A percentile compares a stretch with the other conserved stretches of the same genome.
Evolutionary conservation across 2,113 vertebrate species (phyloP).

Genomic region (Silurus asotus): DNA sequence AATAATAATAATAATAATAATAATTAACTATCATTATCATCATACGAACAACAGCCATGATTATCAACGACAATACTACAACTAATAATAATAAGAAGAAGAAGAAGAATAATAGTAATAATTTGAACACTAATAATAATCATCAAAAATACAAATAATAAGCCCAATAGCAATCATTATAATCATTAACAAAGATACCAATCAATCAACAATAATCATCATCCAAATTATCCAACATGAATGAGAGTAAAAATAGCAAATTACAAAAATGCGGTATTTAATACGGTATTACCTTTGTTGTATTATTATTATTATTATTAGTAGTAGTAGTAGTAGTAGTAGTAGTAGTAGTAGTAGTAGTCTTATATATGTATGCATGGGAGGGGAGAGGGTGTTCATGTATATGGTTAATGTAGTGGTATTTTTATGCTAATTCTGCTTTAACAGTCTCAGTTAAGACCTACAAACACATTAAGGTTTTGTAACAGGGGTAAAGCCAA

Average conservation of each 20-base stretch:
- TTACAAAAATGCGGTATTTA: background rate
- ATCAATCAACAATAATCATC: background rate
- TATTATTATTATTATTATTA: background rate
- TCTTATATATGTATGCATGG: background rate
- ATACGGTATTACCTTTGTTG: background rate
- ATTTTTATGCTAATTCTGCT: background rate
- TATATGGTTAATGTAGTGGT: background rate
- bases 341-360: background rate
- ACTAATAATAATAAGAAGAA: background rate
- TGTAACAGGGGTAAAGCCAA: background rate
- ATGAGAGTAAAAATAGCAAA: background rate
- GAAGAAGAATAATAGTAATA: background rate
- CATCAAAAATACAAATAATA: no score
- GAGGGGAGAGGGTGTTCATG: no score
- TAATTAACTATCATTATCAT: background rate
- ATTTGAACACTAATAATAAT: background rate
- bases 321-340: background rate
- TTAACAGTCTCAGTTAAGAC: background rate
- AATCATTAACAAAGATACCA: background rate
- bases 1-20: background rate
- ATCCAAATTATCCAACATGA: background rate
- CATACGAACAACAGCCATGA: background rate
- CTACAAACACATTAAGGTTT: no score
- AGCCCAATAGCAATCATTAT: background rate
- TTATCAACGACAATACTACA: background rate